These are phyloP conservation scores for Dastarcus helophoroides DNA, from an alignment of 2,888 invertebrate genomes.

Conservation along the genomic window DNA sequence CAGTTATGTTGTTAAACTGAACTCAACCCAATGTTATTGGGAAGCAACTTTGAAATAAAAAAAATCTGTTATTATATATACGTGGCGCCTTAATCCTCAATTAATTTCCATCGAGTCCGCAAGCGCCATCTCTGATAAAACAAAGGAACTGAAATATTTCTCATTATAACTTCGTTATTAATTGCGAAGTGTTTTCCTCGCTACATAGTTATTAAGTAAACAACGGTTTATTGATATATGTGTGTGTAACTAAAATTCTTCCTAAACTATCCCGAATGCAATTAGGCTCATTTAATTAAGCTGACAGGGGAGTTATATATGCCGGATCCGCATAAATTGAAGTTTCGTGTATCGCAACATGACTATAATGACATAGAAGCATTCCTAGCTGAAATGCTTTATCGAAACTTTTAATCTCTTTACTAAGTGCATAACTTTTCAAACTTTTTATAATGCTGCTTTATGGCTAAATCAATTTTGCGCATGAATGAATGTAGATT, in stretches of 20 bases:
- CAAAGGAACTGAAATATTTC: too few relatives aligned
- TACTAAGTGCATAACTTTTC: slow-evolving; percentile 25
- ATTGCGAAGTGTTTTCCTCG: too few relatives aligned
- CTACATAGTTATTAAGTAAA: slow-evolving; percentile 18
- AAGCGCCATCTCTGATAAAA: too few relatives aligned
- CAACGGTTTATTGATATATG: slow-evolving; percentile 23
- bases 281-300: slow-evolving; percentile 38
- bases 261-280: slow-evolving; percentile 34
- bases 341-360: slow-evolving; percentile 33
- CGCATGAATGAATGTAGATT: slow-evolving; percentile 18
- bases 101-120: too few relatives aligned
- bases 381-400: slow-evolving; percentile 20
- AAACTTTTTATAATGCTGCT: slow-evolving; percentile 17
- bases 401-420: slow-evolving; percentile 27
- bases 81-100: too few relatives aligned
- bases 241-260: slow-evolving; percentile 29
- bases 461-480: slow-evolving; percentile 25
- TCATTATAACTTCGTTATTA: too few relatives aligned
- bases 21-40: too few relatives aligned
- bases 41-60: too few relatives aligned
- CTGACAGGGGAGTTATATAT: slow-evolving; percentile 35
- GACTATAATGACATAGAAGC: slow-evolving; percentile 27
- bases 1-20: too few relatives aligned
- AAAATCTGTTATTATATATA: too few relatives aligned
- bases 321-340: slow-evolving; percentile 34